Conservation (phyloP, 1,140 invertebrate species). For the Euborellia annulipes region DNA sequence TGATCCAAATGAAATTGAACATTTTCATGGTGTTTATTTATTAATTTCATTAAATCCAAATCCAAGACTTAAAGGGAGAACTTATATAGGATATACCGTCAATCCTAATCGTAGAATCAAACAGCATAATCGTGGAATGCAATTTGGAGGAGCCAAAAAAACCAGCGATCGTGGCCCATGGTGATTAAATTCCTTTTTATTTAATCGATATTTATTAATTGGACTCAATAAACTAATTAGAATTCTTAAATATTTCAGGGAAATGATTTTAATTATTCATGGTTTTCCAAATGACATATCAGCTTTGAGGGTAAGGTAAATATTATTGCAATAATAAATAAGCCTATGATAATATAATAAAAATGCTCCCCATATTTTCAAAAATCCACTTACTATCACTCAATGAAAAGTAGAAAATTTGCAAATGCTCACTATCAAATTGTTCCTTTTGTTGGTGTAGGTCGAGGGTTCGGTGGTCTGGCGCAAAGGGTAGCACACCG, state of each 20-base stretch:
- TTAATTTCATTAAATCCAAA: constrained; percentile 63
- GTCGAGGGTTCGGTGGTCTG: no score
- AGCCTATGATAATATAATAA: no score
- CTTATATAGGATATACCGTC: constrained; percentile 89
- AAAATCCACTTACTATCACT: no score
- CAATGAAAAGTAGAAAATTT: no score
- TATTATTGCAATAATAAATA: no score
- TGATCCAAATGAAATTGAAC: constrained; percentile 37
- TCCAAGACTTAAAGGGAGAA: constrained; percentile 63
- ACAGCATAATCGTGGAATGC: constrained; percentile 80
- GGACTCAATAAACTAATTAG: not conserved
- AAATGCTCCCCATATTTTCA: no score
- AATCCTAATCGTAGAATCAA: constrained; percentile 79
- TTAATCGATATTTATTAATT: constrained; percentile 3
- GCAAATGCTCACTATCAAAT: no score
- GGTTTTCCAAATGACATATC: constrained; percentile 90
- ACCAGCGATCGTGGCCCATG: constrained; percentile 85
- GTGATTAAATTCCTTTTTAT: constrained; percentile 34
- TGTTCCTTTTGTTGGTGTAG: no score
- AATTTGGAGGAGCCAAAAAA: constrained; percentile 75
- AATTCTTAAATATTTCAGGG: constrained; percentile 38
- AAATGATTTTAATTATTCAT: constrained; percentile 88
- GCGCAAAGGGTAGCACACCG: no score
- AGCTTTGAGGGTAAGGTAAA: constrained; percentile 63
- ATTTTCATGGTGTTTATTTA: constrained; percentile 87